Evolutionary conservation across 2,113 vertebrate species (phyloP).

Genomic region (Chaenocephalus aceratus): DNA sequence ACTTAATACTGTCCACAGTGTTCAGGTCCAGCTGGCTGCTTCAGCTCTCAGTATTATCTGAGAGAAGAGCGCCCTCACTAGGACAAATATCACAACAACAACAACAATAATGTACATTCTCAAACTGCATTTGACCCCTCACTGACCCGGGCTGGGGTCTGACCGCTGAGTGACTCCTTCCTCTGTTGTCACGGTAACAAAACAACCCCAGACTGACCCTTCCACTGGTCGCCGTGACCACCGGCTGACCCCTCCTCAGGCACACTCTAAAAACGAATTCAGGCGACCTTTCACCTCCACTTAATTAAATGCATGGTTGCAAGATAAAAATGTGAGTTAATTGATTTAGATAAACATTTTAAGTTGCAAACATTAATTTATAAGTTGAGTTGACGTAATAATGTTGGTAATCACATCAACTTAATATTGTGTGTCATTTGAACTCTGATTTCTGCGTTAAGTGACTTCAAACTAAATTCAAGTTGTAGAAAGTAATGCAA

Average conservation of each 20-base stretch:
- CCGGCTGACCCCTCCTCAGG: constrained; percentile 49
- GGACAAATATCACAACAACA: neutral
- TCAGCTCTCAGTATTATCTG: neutral
- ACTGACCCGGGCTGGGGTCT: constrained; percentile 45
- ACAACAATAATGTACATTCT: neutral
- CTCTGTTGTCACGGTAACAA: constrained; percentile 45
- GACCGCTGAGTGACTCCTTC: constrained; percentile 51
- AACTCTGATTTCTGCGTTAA: no score
- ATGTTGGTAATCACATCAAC: no score
- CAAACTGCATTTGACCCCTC: constrained; percentile 54
- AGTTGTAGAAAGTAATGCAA: no score
- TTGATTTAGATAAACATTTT: no score
- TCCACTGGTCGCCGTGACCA: constrained; percentile 27
- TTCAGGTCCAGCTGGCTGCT: neutral
- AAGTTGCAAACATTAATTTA: no score
- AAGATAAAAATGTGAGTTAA: no score
- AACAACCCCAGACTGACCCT: constrained; percentile 57
- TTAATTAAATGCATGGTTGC: no score
- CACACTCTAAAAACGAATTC: neutral
- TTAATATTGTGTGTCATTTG: no score
- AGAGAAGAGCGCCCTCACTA: constrained; percentile 27
- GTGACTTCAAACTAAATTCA: no score
- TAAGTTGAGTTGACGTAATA: no score
- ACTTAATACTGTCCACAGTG: no score
- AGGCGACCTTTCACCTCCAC: no score